Percentiles rank a stretch among this genome's conserved stretches.
These are phyloP conservation scores for Pygmarrhopalites habei DNA, from an alignment of 1,140 invertebrate species.

Conservation along the genomic window DNA sequence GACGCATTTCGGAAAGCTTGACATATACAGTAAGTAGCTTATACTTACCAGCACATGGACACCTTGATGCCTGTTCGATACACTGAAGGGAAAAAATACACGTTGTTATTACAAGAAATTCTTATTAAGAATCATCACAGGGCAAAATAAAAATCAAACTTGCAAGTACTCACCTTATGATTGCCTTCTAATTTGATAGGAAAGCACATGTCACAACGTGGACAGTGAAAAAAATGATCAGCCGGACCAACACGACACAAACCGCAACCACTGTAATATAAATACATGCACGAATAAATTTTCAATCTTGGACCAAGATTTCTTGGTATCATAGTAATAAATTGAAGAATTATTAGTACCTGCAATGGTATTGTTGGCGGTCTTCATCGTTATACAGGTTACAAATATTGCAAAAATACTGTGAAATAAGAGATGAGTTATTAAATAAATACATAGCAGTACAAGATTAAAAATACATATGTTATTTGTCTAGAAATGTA, in stretches of 20 bases:
- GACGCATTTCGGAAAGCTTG: too few relatives aligned
- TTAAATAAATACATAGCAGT: constrained; percentile 17
- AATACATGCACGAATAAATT: too few relatives aligned
- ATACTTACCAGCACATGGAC: constrained; percentile 79
- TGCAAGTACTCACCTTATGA: constrained; percentile 60
- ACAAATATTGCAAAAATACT: constrained; percentile 79
- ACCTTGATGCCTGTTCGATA: constrained; percentile 74
- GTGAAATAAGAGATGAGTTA: constrained; percentile 31
- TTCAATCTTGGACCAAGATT: too few relatives aligned
- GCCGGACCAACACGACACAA: constrained; percentile 78
- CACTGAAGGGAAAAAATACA: constrained; percentile 55
- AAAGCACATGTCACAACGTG: constrained; percentile 78
- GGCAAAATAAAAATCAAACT: background rate
- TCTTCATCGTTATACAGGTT: constrained; percentile 84
- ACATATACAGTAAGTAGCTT: too few relatives aligned
- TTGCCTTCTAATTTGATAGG: constrained; percentile 62
- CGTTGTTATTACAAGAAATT: too few relatives aligned
- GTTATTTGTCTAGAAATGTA: background rate
- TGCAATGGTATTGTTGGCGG: constrained; percentile 80
- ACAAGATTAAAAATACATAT: background rate
- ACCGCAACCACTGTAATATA: too few relatives aligned
- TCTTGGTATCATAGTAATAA: too few relatives aligned
- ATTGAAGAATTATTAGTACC: too few relatives aligned
- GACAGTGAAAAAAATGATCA: constrained; percentile 80
- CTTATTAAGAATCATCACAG: background rate